A percentile compares a stretch with the other conserved stretches of the same genome.
Evolutionary conservation across 2,113 vertebrate genomes (phyloP).

Genomic region (Parotia lawesii): DNA sequence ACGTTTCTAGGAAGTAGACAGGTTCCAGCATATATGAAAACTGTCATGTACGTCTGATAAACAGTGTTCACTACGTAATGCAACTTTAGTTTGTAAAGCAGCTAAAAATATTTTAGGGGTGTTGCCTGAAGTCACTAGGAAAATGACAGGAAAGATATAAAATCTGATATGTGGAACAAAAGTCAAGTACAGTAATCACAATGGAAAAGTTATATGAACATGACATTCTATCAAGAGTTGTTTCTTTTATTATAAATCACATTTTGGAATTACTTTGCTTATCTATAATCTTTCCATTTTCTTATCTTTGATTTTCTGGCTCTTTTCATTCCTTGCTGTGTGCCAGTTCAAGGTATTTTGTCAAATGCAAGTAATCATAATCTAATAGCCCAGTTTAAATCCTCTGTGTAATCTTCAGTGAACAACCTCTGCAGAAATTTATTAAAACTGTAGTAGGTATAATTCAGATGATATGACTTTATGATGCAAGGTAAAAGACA

Average conservation of each 20-base stretch:
- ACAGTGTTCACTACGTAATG: background rate
- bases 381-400: constrained; percentile 4
- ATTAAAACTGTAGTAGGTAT: background rate
- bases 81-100: background rate
- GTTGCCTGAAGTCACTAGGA: background rate
- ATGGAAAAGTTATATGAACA: background rate
- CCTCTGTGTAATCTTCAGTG: background rate
- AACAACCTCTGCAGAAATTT: background rate
- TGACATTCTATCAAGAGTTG: background rate
- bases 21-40: background rate
- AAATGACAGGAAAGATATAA: background rate
- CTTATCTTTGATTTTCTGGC: background rate
- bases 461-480: background rate
- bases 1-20: background rate
- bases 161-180: background rate
- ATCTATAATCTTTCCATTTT: constrained; percentile 5
- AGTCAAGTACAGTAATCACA: background rate
- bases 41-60: background rate
- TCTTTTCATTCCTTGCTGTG: background rate
- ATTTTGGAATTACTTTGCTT: background rate
- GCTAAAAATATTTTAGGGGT: background rate
- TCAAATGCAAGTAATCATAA: background rate
- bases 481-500: background rate
- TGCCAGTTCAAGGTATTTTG: background rate
- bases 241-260: background rate